phyloP scores from a whole-genome alignment of 2,888 invertebrate species.

The Drosophila paucipuncta region DNA sequence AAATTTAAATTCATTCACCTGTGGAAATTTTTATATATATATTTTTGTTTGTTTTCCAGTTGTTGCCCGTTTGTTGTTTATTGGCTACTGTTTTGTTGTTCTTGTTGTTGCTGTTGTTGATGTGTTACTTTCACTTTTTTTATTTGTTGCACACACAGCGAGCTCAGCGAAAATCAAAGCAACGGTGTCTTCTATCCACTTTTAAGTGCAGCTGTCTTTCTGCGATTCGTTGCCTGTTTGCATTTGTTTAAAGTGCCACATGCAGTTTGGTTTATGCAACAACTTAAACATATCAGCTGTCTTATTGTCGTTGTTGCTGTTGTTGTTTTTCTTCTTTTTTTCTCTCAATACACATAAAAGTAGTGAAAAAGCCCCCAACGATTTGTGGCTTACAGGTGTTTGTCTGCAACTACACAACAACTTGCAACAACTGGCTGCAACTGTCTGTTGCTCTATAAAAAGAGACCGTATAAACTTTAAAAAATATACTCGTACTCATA shows the following conservation, averaged over 20 bases:
- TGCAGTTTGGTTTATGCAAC: conserved; percentile 71
- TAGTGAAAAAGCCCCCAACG: conserved; percentile 52
- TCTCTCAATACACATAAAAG: conserved; percentile 29
- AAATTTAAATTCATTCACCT: conserved; percentile 79
- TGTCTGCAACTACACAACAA: conserved; percentile 46
- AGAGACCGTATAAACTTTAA: conserved; percentile 25
- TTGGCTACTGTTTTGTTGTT: conserved; percentile 69
- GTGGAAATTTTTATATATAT: conserved; percentile 65
- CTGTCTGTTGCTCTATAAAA: conserved; percentile 39
- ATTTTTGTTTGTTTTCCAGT: conserved; percentile 43
- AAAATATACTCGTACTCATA: background rate
- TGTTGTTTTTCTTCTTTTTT: conserved; percentile 6
- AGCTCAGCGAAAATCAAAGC: conserved; percentile 56
- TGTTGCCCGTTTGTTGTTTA: conserved; percentile 55
- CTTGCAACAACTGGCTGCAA: conserved; percentile 32
- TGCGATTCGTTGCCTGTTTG: conserved; percentile 25
- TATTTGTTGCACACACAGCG: conserved; percentile 29
- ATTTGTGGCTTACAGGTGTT: conserved; percentile 82
- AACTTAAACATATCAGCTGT: conserved; percentile 74
- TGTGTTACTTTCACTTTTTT: conserved; percentile 76
- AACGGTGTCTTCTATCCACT: conserved; percentile 73
- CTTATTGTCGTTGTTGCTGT: conserved; percentile 48
- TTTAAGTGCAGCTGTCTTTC: conserved; percentile 32
- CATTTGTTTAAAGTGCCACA: conserved; percentile 59
- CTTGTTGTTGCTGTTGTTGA: conserved; percentile 45